Evolutionary conservation across 2,797 vertebrate genomes (phyloP), one percentile per base, ranked within the genome.

Genomic region (Pantherophis alleghaniensis): DNA sequence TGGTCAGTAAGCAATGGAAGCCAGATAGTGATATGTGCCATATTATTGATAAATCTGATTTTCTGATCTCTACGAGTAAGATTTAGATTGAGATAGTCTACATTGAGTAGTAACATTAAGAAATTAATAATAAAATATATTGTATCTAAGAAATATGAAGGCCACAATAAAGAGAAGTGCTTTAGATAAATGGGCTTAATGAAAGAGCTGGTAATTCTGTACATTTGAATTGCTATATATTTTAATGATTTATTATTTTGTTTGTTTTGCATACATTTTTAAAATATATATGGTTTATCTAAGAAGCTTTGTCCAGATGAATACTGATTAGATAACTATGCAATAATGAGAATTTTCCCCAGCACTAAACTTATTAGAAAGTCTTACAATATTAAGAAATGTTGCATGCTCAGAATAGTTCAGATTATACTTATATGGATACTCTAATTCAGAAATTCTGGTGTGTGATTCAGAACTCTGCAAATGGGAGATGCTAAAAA

Each of bases 81-180:
- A 60, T 88, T 92, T 60, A 95, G 91, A 63, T 89, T 92, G 32
- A 95, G 91, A 86, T 89, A 90, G 88, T 94, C 79, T 53, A 53
- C 13, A 87, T 53, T 60, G 90, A 59, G 86, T 91, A 61, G 2
- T 94, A 90, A 92, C 96, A 96, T 95, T 91, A 96, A 96, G 95
- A n/a, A 42, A 74, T 94, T 91, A 88, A 89, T 94, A 93, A 93
- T 91, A 94, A 94, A 95, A 94, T 53, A 47, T 3, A 28, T 92
- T 93, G 95, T 96, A 91, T 92, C 83, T 74, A 94, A 90, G 89
- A 69, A 90, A 86, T 94, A 11, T 13, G 32, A 57, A 57, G 92
- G 20, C 94, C 95, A 90, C 53, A 89, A 93, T 88, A 93, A 53
- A 91, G 94, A 92, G 20, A 94, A 94, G 57, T 93, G 59, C 32